Evolutionary conservation across 1,140 invertebrate genomes (phyloP).

Genomic region (Chlorops oryzae): DNA sequence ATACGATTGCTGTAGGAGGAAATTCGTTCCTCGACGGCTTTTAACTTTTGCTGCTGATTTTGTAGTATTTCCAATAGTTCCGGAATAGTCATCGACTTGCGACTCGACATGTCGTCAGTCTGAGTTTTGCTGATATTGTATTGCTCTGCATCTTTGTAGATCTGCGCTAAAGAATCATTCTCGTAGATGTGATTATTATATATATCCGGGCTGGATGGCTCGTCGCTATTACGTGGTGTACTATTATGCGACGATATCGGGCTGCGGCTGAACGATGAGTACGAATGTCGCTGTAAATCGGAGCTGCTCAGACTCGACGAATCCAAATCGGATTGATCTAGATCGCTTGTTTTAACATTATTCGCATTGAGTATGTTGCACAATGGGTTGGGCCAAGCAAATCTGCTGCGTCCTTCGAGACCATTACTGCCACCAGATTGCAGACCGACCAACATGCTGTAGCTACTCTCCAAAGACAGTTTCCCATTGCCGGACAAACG

Average conservation of each 20-base stretch:
- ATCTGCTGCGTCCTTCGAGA: slow-evolving; percentile 37
- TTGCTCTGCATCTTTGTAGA: slow-evolving; percentile 25
- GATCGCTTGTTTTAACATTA: slow-evolving; percentile 32
- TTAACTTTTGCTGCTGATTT: slow-evolving; percentile 28
- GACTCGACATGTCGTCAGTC: background rate
- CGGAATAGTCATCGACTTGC: slow-evolving; percentile 18
- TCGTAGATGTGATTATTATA: slow-evolving; percentile 32
- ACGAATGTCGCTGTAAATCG: slow-evolving; percentile 28
- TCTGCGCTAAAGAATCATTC: slow-evolving; percentile 32
- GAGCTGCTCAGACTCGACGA: slow-evolving; percentile 26
- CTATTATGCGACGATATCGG: slow-evolving; percentile 8
- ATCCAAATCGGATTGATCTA: slow-evolving; percentile 36
- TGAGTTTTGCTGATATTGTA: background rate
- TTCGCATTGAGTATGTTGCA: slow-evolving; percentile 12
- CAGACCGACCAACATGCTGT: slow-evolving; percentile 41
- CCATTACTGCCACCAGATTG: slow-evolving; percentile 37
- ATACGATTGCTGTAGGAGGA: slow-evolving; percentile 23
- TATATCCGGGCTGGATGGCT: slow-evolving; percentile 11
- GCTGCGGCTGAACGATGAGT: slow-evolving; percentile 23
- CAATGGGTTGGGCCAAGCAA: slow-evolving; percentile 31
- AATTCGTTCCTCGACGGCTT: slow-evolving; percentile 27
- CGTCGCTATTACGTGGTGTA: background rate
- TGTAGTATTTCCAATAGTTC: slow-evolving; percentile 30
- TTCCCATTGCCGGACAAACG: slow-evolving; percentile 27
- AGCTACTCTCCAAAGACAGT: slow-evolving; percentile 41